These are phyloP conservation scores for Hippocampus abdominalis DNA, from an alignment of 2,113 vertebrate genomes.

Conservation along the genomic window DNA sequence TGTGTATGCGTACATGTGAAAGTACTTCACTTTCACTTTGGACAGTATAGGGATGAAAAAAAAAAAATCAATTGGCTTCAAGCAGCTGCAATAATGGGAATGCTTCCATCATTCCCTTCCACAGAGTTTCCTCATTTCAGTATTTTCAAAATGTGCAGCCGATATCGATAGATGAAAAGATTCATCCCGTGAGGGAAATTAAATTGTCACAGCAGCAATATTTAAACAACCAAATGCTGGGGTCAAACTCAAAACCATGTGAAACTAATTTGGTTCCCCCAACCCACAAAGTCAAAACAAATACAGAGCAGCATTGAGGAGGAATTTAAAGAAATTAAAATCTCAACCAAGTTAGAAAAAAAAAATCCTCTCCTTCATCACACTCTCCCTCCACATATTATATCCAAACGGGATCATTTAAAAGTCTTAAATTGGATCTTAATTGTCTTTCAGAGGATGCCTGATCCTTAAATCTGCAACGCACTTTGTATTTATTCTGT, in stretches of 20 bases:
- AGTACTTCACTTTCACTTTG: background rate
- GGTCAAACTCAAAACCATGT: background rate
- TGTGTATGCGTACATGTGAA: background rate
- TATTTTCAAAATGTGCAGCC: background rate
- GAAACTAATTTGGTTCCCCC: background rate
- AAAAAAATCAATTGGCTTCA: background rate
- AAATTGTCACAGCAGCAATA: background rate
- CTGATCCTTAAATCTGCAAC: too few relatives aligned
- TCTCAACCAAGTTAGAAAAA: too few relatives aligned
- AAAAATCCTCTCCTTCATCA: too few relatives aligned
- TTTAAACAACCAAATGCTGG: background rate
- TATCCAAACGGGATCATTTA: too few relatives aligned
- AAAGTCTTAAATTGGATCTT: too few relatives aligned
- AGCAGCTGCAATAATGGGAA: background rate
- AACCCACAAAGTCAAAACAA: background rate
- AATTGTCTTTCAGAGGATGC: too few relatives aligned
- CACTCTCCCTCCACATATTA: too few relatives aligned
- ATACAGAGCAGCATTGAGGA: too few relatives aligned
- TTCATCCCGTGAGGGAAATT: background rate
- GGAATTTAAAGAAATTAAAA: too few relatives aligned
- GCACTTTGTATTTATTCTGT: too few relatives aligned
- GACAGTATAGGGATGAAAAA: background rate
- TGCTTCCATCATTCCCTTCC: background rate
- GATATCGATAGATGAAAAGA: background rate
- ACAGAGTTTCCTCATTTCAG: background rate